Conservation (phyloP, 2,113 vertebrate genomes). For the Epinephelus moara region DNA sequence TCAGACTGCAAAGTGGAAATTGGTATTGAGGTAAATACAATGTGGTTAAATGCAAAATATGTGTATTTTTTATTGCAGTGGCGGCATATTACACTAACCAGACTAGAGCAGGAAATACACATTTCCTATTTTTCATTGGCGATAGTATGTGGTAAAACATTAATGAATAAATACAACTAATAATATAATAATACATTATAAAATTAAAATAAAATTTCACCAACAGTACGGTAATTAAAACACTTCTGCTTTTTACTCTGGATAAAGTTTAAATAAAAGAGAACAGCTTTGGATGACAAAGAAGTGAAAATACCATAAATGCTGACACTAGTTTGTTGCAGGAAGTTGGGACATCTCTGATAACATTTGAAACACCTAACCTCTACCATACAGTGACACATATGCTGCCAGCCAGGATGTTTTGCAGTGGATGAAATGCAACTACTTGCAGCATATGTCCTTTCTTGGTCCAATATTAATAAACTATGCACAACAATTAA, state of each 20-base stretch:
- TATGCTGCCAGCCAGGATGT: background rate
- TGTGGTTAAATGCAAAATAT: background rate
- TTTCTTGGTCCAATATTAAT: background rate
- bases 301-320: conserved; percentile 21
- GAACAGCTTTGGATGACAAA: background rate
- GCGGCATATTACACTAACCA: no score
- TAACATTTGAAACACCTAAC: background rate
- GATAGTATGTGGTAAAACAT: background rate
- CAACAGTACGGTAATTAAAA: background rate
- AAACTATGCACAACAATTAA: background rate
- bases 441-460: background rate
- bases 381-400: background rate
- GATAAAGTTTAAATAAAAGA: background rate
- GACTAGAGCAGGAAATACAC: background rate
- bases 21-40: background rate
- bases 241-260: background rate
- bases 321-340: conserved; percentile 17
- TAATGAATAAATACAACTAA: background rate
- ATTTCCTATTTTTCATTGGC: background rate
- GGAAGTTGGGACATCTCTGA: conserved; percentile 6
- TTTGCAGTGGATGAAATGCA: background rate
- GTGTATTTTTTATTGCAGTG: background rate
- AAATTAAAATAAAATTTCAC: no score
- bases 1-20: no score
- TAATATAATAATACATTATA: no score